Evolutionary conservation across 2,797 vertebrate species (phyloP).

Genomic region (Sphenodon punctatus): DNA sequence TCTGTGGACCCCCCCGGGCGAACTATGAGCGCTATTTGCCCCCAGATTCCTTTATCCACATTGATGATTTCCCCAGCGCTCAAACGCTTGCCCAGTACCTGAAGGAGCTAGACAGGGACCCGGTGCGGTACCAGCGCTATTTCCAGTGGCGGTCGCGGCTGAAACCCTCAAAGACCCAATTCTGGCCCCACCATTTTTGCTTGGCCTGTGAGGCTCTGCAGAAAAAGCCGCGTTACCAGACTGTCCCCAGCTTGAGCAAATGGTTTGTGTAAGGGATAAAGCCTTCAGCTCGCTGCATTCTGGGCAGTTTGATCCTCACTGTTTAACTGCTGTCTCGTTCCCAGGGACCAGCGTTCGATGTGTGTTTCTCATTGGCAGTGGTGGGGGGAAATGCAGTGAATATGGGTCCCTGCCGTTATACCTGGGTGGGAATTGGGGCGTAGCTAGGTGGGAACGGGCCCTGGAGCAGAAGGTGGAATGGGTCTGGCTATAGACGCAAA

Average conservation of each 20-base stretch:
- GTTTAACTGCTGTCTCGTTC: too few species aligned
- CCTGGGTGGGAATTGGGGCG: too few species aligned
- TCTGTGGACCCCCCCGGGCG: constrained; percentile 49
- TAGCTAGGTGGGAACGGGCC: too few species aligned
- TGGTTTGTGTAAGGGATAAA: constrained; percentile 33
- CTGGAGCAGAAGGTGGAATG: too few species aligned
- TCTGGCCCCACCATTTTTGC: constrained; percentile 11
- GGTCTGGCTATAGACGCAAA: too few species aligned
- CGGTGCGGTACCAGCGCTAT: background rate
- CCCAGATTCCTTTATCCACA: constrained; percentile 60
- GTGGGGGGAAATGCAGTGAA: too few species aligned
- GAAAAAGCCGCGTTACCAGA: background rate
- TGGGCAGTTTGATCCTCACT: background rate
- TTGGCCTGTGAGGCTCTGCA: constrained; percentile 38
- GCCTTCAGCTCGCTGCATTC: rapidly evolving
- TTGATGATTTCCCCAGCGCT: constrained; percentile 14
- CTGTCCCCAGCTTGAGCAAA: rapidly evolving
- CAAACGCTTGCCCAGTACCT: constrained; percentile 2
- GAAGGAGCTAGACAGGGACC: constrained; percentile 9
- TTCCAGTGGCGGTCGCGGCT: constrained; percentile 53
- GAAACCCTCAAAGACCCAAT: rapidly evolving
- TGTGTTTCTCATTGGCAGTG: too few species aligned
- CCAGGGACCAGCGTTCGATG: too few species aligned
- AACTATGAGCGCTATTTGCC: constrained; percentile 73
- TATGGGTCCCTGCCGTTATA: too few species aligned